A percentile compares a stretch with the other conserved stretches of the same genome.
Conservation (phyloP, 2,888 invertebrate genomes). For the Pantelozetes paolii region DNA sequence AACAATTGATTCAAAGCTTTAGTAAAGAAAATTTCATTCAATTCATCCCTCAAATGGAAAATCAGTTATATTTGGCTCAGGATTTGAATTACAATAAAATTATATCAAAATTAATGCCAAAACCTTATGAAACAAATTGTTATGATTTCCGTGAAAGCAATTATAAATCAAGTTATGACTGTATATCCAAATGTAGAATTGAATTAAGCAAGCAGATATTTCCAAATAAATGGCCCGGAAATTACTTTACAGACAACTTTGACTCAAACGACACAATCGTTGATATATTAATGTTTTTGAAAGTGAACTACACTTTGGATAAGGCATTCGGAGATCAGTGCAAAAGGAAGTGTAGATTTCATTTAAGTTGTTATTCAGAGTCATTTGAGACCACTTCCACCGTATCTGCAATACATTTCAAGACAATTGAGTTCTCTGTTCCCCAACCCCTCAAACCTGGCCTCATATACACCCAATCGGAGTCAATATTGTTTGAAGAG, state of each 20-base stretch:
- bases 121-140: background rate
- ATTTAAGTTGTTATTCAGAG: too few species aligned
- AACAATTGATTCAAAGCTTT: background rate
- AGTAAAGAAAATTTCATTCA: background rate
- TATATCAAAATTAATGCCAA: background rate
- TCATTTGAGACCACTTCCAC: too few species aligned
- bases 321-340: too few species aligned
- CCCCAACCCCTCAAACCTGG: too few species aligned
- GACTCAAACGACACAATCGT: too few species aligned
- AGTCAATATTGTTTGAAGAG: too few species aligned
- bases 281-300: too few species aligned
- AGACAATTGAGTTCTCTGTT: too few species aligned
- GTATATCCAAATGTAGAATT: background rate
- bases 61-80: background rate
- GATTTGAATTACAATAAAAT: background rate
- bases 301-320: too few species aligned
- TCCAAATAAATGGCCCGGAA: background rate
- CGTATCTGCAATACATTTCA: too few species aligned
- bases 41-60: background rate
- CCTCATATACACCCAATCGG: too few species aligned
- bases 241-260: background rate
- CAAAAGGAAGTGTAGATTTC: too few species aligned
- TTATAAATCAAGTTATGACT: background rate
- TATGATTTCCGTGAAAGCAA: background rate
- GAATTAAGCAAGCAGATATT: background rate